Base-by-base conservation (phyloP, 1,140 invertebrate genomes). In the Pogonomyrmex californicus region DNA sequence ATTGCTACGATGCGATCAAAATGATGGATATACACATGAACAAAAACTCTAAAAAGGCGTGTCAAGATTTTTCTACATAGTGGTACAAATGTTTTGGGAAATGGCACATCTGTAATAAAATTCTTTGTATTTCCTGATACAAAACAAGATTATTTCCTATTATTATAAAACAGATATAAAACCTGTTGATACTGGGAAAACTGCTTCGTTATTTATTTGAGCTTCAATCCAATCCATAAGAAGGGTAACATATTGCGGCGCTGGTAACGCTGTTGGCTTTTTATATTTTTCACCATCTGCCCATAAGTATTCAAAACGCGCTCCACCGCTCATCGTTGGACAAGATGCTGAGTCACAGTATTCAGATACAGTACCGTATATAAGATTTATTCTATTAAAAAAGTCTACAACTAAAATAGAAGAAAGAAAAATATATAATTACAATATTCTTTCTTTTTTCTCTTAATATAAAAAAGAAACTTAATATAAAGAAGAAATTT, bases 11-110 rank as follows among this genome's bases (percentile, higher is more conserved):
- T 96, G 92, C 98, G 96, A 94, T 99, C 98, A 96, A 99, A 99
- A 95, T 99, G 98, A 95, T 99, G 98, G 88, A 99, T 99, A 93
- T 99, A 99, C n/a, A 99, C 98, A 95, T 99, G 98, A 1, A 99
- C 98, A 96, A 99, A 99, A 1, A 99, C 98, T 91, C 98, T 95
- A 94, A 99, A 99, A n/a, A 99, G 95, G 81, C 98, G 96, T 0
- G 98, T 98, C 63, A 99, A 95, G 87, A 99, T 99, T 95, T 99
- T 99, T 92, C 98, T 97, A 92, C 98, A 98, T 3, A 98, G 95
- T 14, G 96, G 95, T 58, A 95, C 85, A 95, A 99, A 99, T 73
- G 97, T 97, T 93, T 97, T 98, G 12, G 98, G 98, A 96, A 99
- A 99, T 65, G 98, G 98, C 77, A 98, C 96, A 96, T 98, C 98